These are phyloP conservation scores for Caenorhabditis doughertyi DNA, from an alignment of 2,888 invertebrate species.

Conservation along the genomic window DNA sequence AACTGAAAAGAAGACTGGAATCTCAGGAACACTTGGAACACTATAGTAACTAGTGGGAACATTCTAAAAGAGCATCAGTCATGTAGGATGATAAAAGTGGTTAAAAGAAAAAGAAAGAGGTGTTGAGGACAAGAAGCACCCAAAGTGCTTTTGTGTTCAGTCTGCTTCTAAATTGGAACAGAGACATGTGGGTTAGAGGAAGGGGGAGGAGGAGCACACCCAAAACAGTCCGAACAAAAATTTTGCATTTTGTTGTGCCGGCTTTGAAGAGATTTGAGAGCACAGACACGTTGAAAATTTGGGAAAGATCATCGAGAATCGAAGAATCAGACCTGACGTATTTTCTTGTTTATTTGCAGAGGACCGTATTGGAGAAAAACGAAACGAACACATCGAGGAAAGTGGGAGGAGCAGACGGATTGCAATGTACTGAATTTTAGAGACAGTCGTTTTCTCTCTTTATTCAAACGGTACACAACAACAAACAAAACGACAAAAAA, in stretches of 20 bases:
- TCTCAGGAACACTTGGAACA: constrained; percentile 35
- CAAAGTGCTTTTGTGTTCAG: constrained; percentile 21
- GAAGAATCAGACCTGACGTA: constrained; percentile 56
- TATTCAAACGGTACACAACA: constrained; percentile 62
- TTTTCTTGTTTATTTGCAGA: constrained; percentile 59
- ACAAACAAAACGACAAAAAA: constrained; percentile 47
- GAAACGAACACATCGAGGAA: constrained; percentile 51
- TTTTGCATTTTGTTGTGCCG: constrained; percentile 60
- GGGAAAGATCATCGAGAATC: constrained; percentile 49
- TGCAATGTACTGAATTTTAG: constrained; percentile 58
- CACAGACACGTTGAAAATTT: constrained; percentile 47
- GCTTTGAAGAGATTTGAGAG: constrained; percentile 1
- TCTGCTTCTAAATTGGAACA: constrained; percentile 57
- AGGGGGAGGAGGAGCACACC: constrained; percentile 38
- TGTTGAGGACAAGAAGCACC: constrained; percentile 17
- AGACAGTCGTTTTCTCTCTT: constrained; percentile 43
- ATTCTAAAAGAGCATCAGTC: neutral
- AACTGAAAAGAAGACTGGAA: constrained; percentile 48
- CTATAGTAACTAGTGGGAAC: constrained; percentile 35
- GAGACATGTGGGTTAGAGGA: constrained; percentile 12
- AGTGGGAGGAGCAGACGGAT: constrained; percentile 31
- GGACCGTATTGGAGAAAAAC: constrained; percentile 41
- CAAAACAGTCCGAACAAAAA: constrained; percentile 45
- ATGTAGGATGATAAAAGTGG: neutral
- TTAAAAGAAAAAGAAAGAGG: neutral